Conservation (phyloP, 2,113 vertebrate species). For the Genyomyrus donnyi region DNA sequence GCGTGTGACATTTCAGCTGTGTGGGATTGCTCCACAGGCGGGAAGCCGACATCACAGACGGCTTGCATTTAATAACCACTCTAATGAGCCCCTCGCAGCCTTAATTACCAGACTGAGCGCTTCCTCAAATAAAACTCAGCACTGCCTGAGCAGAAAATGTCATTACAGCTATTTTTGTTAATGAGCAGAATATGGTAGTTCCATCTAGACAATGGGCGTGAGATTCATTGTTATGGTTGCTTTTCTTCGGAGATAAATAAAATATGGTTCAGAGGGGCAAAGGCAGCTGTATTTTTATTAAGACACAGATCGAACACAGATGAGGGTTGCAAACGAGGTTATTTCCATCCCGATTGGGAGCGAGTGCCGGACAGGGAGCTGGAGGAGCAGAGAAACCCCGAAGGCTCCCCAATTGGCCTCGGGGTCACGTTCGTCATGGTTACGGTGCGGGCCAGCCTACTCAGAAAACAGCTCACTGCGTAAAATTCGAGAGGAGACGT, state of each 20-base stretch:
- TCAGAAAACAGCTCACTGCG: not conserved
- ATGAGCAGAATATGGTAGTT: not conserved
- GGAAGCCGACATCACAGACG: not conserved
- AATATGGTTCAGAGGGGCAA: not conserved
- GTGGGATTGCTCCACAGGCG: not conserved
- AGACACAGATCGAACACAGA: not conserved
- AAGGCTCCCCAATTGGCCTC: not conserved
- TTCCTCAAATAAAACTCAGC: constrained; percentile 1
- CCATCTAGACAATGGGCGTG: not conserved
- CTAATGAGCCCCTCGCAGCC: constrained; percentile 2
- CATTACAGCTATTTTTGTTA: not conserved
- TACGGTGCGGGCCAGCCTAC: not conserved
- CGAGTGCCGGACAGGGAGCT: not conserved
- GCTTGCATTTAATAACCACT: not conserved
- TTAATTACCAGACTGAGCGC: not conserved
- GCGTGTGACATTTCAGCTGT: not conserved
- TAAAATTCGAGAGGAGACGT: not conserved
- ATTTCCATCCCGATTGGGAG: not conserved
- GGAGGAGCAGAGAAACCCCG: not conserved
- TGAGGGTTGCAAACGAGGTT: not conserved
- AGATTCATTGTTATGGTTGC: not conserved
- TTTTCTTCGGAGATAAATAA: not conserved
- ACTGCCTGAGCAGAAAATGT: not conserved
- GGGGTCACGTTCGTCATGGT: not conserved
- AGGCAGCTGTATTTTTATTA: not conserved